Conservation (phyloP, 2,888 invertebrate species). For the Atethmia centrago region DNA sequence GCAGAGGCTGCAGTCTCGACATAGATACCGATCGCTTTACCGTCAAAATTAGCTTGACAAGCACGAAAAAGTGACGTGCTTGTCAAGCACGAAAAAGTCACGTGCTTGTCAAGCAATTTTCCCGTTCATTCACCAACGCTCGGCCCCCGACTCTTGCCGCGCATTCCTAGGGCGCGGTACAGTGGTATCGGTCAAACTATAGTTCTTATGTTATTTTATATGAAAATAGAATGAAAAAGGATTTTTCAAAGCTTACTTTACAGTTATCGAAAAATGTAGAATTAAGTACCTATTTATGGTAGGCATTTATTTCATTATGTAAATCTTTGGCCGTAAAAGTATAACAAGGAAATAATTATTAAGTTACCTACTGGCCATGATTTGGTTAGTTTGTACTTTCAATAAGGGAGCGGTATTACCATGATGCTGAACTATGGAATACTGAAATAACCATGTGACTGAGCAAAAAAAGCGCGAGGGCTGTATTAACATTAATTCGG, state of each 20-base stretch:
- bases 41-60: too few relatives aligned
- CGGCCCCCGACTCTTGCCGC: too few relatives aligned
- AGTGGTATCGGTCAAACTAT: too few relatives aligned
- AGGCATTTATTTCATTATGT: conserved; percentile 34
- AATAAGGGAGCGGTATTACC: conserved; percentile 20
- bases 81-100: too few relatives aligned
- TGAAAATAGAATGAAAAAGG: not conserved
- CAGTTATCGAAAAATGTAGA: not conserved
- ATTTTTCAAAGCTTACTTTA: not conserved
- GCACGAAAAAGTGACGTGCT: too few relatives aligned
- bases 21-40: too few relatives aligned
- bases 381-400: conserved; percentile 64
- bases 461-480: conserved; percentile 52
- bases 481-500: conserved; percentile 51
- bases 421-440: conserved; percentile 19
- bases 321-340: conserved; percentile 61
- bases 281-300: conserved; percentile 13
- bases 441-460: conserved; percentile 43
- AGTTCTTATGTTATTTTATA: not conserved
- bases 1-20: too few relatives aligned
- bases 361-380: conserved; percentile 56
- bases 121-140: too few relatives aligned
- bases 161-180: too few relatives aligned
- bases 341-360: conserved; percentile 32
- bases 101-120: too few relatives aligned